phyloP scores from a whole-genome alignment of 1,140 invertebrate species.

The Orussus abietinus region DNA sequence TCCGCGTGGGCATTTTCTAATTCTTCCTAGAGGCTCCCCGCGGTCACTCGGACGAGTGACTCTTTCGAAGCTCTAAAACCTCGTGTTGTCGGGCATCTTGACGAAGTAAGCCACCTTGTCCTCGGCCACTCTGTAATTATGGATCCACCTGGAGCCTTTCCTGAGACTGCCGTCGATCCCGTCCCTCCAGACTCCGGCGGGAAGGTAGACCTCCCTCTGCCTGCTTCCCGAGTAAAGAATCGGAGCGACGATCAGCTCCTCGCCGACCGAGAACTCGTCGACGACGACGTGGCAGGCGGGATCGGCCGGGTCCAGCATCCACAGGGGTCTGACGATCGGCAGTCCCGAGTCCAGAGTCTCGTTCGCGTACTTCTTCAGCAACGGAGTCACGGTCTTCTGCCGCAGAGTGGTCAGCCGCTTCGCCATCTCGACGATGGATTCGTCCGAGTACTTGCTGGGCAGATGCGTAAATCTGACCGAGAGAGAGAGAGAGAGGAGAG shows the following conservation, averaged over 20 bases:
- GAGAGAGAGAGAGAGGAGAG: too few relatives aligned
- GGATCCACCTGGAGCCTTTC: conserved; percentile 85
- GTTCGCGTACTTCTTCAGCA: conserved; percentile 71
- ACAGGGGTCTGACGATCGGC: conserved; percentile 84
- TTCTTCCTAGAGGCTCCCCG: too few relatives aligned
- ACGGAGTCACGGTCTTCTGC: conserved; percentile 69
- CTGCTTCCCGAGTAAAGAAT: conserved; percentile 66
- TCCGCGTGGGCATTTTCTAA: too few relatives aligned
- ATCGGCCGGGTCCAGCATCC: conserved; percentile 86
- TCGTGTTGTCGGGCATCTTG: conserved; percentile 78
- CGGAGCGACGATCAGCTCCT: conserved; percentile 88
- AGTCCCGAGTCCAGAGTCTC: conserved; percentile 73
- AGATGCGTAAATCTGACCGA: conserved; percentile 78
- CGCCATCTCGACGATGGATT: conserved; percentile 71
- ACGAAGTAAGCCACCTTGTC: conserved; percentile 82
- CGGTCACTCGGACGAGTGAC: too few relatives aligned
- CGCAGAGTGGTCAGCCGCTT: conserved; percentile 72
- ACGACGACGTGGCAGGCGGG: conserved; percentile 70
- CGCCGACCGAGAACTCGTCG: conserved; percentile 88
- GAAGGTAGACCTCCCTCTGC: conserved; percentile 72
- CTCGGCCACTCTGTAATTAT: conserved; percentile 75
- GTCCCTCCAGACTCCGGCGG: conserved; percentile 85
- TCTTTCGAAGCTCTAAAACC: too few relatives aligned
- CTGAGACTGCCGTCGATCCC: conserved; percentile 79
- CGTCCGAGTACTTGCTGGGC: conserved; percentile 81